Conservation (phyloP, 2,113 vertebrate genomes). For the Carollia perspicillata region DNA sequence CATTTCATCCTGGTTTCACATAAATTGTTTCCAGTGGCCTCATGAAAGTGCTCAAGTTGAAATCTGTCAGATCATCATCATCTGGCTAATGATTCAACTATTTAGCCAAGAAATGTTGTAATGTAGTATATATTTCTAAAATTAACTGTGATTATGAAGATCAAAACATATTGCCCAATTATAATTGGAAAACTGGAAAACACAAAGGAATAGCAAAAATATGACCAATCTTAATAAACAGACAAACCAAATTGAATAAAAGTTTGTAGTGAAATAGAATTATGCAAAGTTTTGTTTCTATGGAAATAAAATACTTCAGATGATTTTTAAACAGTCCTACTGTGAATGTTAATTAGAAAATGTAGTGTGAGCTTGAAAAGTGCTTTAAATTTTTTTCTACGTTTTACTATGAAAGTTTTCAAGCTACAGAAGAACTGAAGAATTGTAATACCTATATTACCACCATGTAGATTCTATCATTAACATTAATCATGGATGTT, state of each 20-base stretch:
- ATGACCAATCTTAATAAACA: not conserved
- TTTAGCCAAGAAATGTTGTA: not conserved
- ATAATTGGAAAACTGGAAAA: slow-evolving; percentile 44
- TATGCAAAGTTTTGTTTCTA: slow-evolving; percentile 59
- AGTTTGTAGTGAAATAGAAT: slow-evolving; percentile 41
- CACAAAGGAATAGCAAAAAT: slow-evolving; percentile 42
- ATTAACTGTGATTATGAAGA: not conserved
- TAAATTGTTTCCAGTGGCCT: not conserved
- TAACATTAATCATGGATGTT: not conserved
- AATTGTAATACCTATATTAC: not conserved
- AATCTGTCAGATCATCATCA: not conserved
- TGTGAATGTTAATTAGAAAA: slow-evolving; percentile 53
- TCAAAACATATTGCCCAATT: not conserved
- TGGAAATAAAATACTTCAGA: slow-evolving; percentile 60
- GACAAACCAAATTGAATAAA: slow-evolving; percentile 28
- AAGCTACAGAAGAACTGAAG: not conserved
- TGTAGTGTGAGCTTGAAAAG: not conserved
- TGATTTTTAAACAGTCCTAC: slow-evolving; percentile 7
- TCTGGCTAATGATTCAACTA: not conserved
- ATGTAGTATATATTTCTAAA: not conserved
- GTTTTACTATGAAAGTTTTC: not conserved
- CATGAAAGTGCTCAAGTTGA: not conserved
- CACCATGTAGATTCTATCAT: not conserved
- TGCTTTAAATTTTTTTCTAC: slow-evolving; percentile 20
- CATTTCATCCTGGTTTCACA: not conserved